Percentiles rank a stretch among this genome's conserved stretches.
Evolutionary conservation across 2,113 vertebrate species (phyloP).

Genomic region (Indri indri): DNA sequence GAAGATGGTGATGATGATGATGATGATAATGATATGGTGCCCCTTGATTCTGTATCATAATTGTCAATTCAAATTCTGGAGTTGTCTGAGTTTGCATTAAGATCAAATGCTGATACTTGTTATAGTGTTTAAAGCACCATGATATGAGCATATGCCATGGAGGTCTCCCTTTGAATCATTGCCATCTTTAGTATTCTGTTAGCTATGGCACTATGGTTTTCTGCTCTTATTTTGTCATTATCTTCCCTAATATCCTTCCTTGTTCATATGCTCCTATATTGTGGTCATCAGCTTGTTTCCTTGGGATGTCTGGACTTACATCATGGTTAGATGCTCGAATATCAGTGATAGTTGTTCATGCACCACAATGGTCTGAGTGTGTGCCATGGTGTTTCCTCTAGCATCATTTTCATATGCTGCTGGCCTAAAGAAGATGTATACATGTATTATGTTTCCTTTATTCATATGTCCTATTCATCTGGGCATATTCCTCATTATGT

Average conservation of each 20-base stretch:
- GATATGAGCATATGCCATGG: background rate
- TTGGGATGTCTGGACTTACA: background rate
- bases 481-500: background rate
- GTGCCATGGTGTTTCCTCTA: background rate
- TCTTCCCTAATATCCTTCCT: background rate
- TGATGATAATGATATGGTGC: background rate
- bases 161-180: background rate
- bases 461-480: background rate
- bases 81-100: background rate
- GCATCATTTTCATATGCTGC: background rate
- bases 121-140: background rate
- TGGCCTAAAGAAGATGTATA: background rate
- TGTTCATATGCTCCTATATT: background rate
- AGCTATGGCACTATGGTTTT: background rate
- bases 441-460: conserved; percentile 6
- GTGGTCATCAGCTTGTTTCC: background rate
- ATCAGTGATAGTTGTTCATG: background rate
- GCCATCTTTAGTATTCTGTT: background rate
- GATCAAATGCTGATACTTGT: background rate
- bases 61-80: background rate
- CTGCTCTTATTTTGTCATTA: background rate
- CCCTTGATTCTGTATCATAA: background rate
- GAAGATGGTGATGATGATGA: background rate
- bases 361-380: background rate
- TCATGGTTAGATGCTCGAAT: conserved; percentile 32